A percentile compares a stretch with the other conserved stretches of the same genome.
Evolutionary conservation across 2,113 vertebrate genomes (phyloP).

Genomic region (Heteronetta atricapilla): DNA sequence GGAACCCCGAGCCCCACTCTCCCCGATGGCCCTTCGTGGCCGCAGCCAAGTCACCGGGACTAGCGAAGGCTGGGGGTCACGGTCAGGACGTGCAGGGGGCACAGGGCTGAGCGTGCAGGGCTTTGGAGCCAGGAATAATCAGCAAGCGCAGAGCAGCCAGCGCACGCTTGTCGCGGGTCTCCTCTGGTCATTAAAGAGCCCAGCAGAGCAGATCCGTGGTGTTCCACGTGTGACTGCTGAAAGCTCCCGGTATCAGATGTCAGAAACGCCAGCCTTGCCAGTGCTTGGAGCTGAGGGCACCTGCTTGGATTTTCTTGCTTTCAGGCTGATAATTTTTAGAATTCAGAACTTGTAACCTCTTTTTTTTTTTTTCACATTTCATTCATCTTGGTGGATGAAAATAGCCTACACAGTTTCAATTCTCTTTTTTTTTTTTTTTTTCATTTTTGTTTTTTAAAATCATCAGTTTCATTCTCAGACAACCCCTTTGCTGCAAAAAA

Average conservation of each 20-base stretch:
- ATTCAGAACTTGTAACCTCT: conserved; percentile 1
- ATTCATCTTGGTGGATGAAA: conserved; percentile 51
- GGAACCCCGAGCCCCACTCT: background rate
- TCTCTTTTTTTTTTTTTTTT: background rate
- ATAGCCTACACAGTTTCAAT: background rate
- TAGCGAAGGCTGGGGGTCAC: background rate
- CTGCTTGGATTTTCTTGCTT: conserved; percentile 28
- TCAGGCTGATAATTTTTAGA: background rate
- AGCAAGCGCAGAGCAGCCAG: background rate
- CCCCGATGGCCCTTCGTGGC: background rate
- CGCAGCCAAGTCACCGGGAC: background rate
- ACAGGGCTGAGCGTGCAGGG: background rate
- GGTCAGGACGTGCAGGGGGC: too few relatives aligned
- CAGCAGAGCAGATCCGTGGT: background rate
- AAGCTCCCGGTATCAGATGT: background rate
- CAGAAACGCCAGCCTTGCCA: background rate
- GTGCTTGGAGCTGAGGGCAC: background rate
- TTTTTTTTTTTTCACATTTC: background rate
- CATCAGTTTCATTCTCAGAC: conserved; percentile 22
- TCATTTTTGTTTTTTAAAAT: background rate
- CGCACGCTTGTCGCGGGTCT: rapidly evolving
- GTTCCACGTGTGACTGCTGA: background rate
- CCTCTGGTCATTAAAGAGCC: background rate
- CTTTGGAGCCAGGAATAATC: background rate
- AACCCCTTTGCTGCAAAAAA: background rate